Conservation (phyloP, 2,797 vertebrate species). For the Chrosomus eos region DNA sequence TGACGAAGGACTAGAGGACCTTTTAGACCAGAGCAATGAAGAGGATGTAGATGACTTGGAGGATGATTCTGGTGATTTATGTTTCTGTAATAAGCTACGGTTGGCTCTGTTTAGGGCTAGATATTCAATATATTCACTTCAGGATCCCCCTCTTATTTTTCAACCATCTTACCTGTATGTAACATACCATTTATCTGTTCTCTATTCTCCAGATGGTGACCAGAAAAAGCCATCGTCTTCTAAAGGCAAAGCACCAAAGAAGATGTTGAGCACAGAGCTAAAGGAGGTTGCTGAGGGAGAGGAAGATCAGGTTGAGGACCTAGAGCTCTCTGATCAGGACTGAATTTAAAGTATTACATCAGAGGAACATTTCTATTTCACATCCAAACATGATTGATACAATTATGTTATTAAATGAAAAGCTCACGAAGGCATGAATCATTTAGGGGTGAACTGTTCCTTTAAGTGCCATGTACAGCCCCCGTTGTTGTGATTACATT, state of each 20-base stretch:
- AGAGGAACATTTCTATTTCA: slow-evolving; percentile 14
- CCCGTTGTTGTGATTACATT: background rate
- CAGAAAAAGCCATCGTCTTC: slow-evolving; percentile 54
- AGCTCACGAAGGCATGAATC: background rate
- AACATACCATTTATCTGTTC: slow-evolving; percentile 8
- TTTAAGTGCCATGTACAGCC: slow-evolving; percentile 15
- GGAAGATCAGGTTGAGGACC: slow-evolving; percentile 89
- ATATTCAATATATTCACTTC: background rate
- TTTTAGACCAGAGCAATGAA: slow-evolving; percentile 75
- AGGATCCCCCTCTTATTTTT: background rate
- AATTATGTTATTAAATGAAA: background rate
- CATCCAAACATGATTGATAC: background rate
- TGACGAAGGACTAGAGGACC: slow-evolving; percentile 68
- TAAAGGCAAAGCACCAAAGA: slow-evolving; percentile 67
- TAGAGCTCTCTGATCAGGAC: slow-evolving; percentile 88
- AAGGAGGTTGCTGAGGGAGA: slow-evolving; percentile 85
- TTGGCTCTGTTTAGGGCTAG: background rate
- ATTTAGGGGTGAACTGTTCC: too few relatives aligned
- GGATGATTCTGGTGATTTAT: slow-evolving; percentile 59
- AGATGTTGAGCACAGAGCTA: slow-evolving; percentile 79
- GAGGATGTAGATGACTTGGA: slow-evolving; percentile 50
- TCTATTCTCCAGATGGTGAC: slow-evolving; percentile 60
- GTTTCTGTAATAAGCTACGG: background rate
- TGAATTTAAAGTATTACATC: slow-evolving; percentile 26
- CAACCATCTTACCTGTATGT: background rate